Evolutionary conservation across 2,888 invertebrate genomes (phyloP).

Genomic region (Nephrotoma flavescens): DNA sequence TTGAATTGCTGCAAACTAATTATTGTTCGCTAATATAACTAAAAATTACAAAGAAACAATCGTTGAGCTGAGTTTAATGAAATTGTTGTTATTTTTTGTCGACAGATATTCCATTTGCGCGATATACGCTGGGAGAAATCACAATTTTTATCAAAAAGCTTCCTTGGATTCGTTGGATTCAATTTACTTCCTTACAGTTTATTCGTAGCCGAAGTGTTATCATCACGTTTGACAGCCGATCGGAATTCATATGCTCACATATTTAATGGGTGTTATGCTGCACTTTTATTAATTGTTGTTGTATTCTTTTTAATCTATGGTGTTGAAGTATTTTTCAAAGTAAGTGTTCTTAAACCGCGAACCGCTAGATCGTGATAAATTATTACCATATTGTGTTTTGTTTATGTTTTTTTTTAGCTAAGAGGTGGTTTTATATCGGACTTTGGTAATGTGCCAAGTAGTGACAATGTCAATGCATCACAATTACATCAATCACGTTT

Average conservation of each 20-base stretch:
- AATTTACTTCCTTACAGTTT: conserved; percentile 79
- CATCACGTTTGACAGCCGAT: conserved; percentile 22
- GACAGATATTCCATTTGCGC: conserved; percentile 76
- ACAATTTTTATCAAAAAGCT: conserved; percentile 81
- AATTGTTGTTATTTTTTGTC: conserved; percentile 17
- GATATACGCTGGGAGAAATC: conserved; percentile 79
- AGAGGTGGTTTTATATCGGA: conserved; percentile 74
- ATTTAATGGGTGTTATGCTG: conserved; percentile 85
- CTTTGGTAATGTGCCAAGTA: conserved; percentile 43
- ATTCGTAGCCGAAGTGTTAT: conserved; percentile 50
- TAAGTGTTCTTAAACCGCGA: conserved; percentile 16
- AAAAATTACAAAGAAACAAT: neutral
- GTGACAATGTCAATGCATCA: conserved; percentile 55
- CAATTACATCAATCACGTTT: conserved; percentile 83
- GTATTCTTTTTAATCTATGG: conserved; percentile 89
- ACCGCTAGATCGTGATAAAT: neutral
- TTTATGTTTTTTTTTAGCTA: conserved; percentile 30
- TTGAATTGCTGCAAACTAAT: neutral
- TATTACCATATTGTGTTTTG: conserved; percentile 19
- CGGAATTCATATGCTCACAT: conserved; percentile 55
- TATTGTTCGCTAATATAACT: neutral
- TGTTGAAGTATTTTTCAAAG: conserved; percentile 82
- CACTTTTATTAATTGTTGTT: conserved; percentile 78
- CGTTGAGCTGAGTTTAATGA: neutral
- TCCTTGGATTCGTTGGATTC: conserved; percentile 77